These are phyloP conservation scores for Columba guinea DNA, from an alignment of 2,797 vertebrate genomes.

Conservation along the genomic window DNA sequence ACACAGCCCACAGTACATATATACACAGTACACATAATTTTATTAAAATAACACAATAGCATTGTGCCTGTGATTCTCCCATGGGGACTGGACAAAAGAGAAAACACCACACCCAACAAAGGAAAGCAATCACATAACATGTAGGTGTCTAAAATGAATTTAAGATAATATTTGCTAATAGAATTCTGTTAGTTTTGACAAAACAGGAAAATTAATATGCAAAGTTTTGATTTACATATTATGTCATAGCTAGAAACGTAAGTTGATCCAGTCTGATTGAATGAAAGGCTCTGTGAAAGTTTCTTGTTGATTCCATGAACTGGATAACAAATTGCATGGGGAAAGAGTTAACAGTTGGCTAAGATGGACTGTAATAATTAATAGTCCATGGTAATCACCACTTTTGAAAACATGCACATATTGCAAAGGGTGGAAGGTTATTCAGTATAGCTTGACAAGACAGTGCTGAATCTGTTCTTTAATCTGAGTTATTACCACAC, in stretches of 20 bases:
- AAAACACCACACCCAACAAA: not conserved
- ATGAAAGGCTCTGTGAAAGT: not conserved
- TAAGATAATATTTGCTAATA: constrained; percentile 37
- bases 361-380: not conserved
- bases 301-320: not conserved
- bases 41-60: constrained; percentile 28
- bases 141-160: constrained; percentile 31
- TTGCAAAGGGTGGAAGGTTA: not conserved
- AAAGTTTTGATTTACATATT: constrained; percentile 23
- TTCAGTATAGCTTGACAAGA: not conserved
- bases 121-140: not conserved
- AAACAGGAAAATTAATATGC: constrained; percentile 34
- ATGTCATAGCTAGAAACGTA: not conserved
- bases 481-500: not conserved
- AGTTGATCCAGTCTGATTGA: not conserved
- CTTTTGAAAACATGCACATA: not conserved
- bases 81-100: constrained; percentile 9
- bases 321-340: not conserved
- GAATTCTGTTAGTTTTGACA: constrained; percentile 46
- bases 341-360: not conserved
- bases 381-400: not conserved
- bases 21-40: not conserved
- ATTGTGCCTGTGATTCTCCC: constrained; percentile 11
- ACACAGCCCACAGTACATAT: not conserved
- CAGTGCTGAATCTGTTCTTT: not conserved